phyloP scores from a whole-genome alignment of 1,140 invertebrate species.

The Heliconius nattereri region DNA sequence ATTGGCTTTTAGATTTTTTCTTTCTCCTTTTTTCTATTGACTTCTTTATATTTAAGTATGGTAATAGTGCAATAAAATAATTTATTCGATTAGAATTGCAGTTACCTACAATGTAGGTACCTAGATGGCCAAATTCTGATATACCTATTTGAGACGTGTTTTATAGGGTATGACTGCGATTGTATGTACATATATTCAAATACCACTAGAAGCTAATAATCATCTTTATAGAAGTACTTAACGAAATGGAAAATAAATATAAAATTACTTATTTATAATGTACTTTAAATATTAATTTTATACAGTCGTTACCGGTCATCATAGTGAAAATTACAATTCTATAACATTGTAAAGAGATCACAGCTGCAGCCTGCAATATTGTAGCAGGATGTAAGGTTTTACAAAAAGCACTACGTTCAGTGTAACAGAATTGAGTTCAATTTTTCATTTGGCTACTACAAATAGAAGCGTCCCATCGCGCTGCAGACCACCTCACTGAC shows the following conservation, averaged over 20 bases:
- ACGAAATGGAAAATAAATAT: background rate
- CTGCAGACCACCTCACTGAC: constrained; percentile 49
- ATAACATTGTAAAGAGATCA: background rate
- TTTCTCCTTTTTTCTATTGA: no score
- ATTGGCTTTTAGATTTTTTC: background rate
- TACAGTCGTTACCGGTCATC: background rate
- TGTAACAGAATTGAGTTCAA: constrained; percentile 47
- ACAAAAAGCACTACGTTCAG: constrained; percentile 21
- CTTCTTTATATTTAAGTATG: background rate
- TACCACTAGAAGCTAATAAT: no score
- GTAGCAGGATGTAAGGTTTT: constrained; percentile 8
- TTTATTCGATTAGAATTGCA: no score
- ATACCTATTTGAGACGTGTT: no score
- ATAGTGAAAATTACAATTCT: background rate
- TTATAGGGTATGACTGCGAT: no score
- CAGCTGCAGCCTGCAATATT: background rate
- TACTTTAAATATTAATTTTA: background rate
- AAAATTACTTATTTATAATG: no score
- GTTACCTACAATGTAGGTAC: no score
- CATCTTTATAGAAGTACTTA: no score
- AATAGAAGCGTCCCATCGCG: constrained; percentile 40
- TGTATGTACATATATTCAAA: no score
- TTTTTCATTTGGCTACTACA: constrained; percentile 56
- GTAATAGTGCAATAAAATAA: no score
- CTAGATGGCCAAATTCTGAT: no score